Percentiles rank a stretch among this genome's conserved stretches.
Conservation (phyloP, 1,140 invertebrate genomes). For the Drosophila gunungcola region DNA sequence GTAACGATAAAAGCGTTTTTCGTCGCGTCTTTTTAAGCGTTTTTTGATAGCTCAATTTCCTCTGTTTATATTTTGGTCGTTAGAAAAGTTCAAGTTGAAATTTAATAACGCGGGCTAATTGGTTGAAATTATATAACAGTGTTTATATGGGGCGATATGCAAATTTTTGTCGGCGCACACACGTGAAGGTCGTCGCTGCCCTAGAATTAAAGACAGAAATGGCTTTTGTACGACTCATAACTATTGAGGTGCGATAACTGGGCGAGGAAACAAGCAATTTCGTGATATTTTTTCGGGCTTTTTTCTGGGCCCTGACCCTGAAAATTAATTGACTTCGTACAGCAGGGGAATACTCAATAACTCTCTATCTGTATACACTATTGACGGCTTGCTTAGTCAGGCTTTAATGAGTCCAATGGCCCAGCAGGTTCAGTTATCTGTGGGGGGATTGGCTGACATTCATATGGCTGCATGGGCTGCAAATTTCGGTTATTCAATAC, state of each 20-base stretch:
- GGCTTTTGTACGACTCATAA: constrained; percentile 19
- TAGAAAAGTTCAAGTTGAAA: constrained; percentile 74
- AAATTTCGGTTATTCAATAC: constrained; percentile 66
- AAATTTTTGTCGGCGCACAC: constrained; percentile 58
- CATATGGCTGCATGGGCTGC: constrained; percentile 33
- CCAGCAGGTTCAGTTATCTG: constrained; percentile 60
- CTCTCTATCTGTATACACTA: constrained; percentile 39
- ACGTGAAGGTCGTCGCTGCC: constrained; percentile 56
- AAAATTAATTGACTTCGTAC: constrained; percentile 74
- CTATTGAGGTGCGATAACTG: constrained; percentile 64
- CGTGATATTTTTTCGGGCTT: constrained; percentile 42
- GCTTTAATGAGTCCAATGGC: constrained; percentile 57
- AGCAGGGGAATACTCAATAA: constrained; percentile 22
- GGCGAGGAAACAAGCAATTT: constrained; percentile 75
- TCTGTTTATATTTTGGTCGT: constrained; percentile 25
- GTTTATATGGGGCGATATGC: constrained; percentile 53
- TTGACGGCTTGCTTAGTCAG: constrained; percentile 71
- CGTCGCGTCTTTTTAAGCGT: constrained; percentile 33
- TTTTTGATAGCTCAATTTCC: constrained; percentile 63
- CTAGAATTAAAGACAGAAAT: constrained; percentile 70
- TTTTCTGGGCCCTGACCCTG: constrained; percentile 66
- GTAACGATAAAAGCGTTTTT: constrained; percentile 33
- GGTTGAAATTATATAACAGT: constrained; percentile 56
- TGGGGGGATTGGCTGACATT: constrained; percentile 52
- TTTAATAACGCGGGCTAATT: constrained; percentile 73